Evolutionary conservation across 2,888 invertebrate species (phyloP).

Genomic region (Chymomyza procnemis): DNA sequence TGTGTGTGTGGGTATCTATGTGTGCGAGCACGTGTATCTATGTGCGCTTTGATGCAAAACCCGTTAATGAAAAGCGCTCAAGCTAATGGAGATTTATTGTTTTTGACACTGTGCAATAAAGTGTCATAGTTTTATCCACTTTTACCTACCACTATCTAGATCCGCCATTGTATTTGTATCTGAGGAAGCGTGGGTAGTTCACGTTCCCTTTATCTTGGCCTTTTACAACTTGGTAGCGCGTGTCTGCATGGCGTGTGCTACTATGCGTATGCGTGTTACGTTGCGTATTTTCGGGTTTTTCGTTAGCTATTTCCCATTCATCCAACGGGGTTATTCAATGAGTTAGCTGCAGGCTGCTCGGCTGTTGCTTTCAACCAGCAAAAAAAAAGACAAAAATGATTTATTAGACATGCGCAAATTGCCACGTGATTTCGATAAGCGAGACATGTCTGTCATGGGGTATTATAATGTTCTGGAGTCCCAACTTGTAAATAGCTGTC

Average conservation of each 20-base stretch:
- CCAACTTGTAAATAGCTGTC: background rate
- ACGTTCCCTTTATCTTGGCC: background rate
- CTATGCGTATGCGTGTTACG: background rate
- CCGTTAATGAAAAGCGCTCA: slow-evolving; percentile 66
- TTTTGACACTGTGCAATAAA: slow-evolving; percentile 37
- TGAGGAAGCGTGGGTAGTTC: background rate
- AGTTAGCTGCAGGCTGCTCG: background rate
- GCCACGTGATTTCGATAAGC: slow-evolving; percentile 21
- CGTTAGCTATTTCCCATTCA: background rate
- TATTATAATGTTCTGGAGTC: background rate
- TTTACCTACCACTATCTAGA: background rate
- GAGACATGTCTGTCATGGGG: background rate
- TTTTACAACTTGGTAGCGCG: background rate
- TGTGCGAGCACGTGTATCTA: too few relatives aligned
- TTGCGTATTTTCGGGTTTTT: slow-evolving; percentile 4
- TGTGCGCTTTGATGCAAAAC: slow-evolving; percentile 29
- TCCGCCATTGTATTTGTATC: background rate
- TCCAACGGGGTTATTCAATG: background rate
- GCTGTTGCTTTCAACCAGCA: background rate
- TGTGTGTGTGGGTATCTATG: slow-evolving; percentile 9
- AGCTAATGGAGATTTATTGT: slow-evolving; percentile 65
- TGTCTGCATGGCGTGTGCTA: background rate
- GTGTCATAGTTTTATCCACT: background rate
- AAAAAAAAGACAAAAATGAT: too few relatives aligned
- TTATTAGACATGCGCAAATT: slow-evolving; percentile 33